Conservation (phyloP, 2,113 vertebrate genomes). For the Pelobates fuscus region DNA sequence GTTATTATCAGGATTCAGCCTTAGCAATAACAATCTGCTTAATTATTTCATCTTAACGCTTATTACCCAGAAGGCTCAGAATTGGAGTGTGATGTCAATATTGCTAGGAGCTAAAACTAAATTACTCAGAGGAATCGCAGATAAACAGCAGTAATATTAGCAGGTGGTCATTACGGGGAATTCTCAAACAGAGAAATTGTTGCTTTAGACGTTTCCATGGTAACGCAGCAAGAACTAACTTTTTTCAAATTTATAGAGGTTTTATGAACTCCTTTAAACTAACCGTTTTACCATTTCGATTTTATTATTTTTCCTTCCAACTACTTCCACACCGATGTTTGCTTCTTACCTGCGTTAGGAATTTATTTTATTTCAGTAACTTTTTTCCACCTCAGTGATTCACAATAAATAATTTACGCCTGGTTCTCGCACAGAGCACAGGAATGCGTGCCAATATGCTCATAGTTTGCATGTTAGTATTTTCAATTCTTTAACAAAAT, state of each 20-base stretch:
- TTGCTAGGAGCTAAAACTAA: conserved; percentile 24
- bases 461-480: not conserved
- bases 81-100: conserved; percentile 30
- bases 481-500: not conserved
- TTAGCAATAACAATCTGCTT: not conserved
- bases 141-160: conserved; percentile 28
- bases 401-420: not conserved
- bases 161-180: not conserved
- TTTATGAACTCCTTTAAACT: conserved; percentile 19
- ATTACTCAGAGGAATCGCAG: conserved; percentile 24
- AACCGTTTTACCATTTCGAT: conserved; percentile 11
- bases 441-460: no score
- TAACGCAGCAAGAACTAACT: conserved; percentile 16
- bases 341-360: not conserved
- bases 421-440: not conserved
- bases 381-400: not conserved
- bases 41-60: conserved; percentile 5
- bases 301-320: not conserved
- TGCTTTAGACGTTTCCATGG: conserved; percentile 27
- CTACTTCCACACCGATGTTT: not conserved
- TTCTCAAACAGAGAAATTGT: conserved; percentile 9
- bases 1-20: not conserved
- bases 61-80: not conserved
- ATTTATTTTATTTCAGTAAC: not conserved
- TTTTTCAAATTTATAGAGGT: not conserved